Evolutionary conservation across 2,888 invertebrate genomes (phyloP), one percentile per base, ranked within the genome.

Genomic region (Mythimna impura): DNA sequence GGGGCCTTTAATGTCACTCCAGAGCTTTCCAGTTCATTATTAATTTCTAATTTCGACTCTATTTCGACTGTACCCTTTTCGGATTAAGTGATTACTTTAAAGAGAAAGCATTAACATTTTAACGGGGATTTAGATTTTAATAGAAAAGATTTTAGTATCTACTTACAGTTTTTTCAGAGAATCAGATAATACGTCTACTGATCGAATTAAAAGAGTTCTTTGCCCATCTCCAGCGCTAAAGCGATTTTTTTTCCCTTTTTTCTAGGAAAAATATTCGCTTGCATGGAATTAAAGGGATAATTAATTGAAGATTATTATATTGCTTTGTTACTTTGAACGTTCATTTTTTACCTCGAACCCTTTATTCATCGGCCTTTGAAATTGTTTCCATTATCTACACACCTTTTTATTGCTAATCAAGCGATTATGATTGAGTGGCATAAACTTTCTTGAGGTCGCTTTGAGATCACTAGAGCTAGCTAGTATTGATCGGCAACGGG

Each of bases 41-140:
- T 78, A 74, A 79, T 79, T 79, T 79, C 64, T 61, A 68, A 65
- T 65, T 73, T 68, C 58, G 54, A 66, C n/a, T 77, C 66, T 77
- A 78, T 77, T 78, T 72, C 79, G 50, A 64, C 54, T 73, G 67
- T 78, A 67, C 64, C 64, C 79, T 67, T 78, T 73, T 78, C 40
- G 25, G 43, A 54, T 78, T 50, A 67, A 78, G 68, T 73, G 60
- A 73, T 78, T 68, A 68, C 64, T 78, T 67, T 61, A 79, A 78
- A 74, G 61, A 68, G 74, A 68, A 78, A 74, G 43, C 68, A 52
- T 78, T 73, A 64, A 78, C 17, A 77, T 78, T 67, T 78, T 64
- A 79, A 67, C 40, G 12, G 43, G 22, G 22, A 79, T 79, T 78
- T 78, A 52, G 61, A 47, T 47, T 47, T 47, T 43, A 65, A 22